These are phyloP conservation scores for Chaenogobius annularis DNA, from an alignment of 2,113 vertebrate species.

Conservation along the genomic window DNA sequence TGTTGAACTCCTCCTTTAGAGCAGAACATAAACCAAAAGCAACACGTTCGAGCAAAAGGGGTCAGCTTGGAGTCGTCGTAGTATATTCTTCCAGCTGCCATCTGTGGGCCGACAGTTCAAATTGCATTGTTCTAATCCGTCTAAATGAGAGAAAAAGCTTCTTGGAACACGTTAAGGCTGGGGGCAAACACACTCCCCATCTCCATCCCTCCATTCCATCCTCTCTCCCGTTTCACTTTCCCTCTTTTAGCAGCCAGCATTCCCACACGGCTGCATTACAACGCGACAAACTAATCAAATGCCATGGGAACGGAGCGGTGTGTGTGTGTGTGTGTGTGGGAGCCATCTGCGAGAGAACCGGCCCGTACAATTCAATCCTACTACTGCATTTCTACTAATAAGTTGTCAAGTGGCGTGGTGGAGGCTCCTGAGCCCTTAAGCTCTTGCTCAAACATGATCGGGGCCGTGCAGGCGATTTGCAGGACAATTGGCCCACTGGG, in stretches of 20 bases:
- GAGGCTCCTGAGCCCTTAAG: conserved; percentile 65
- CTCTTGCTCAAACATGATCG: conserved; percentile 79
- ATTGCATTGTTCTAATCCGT: conserved; percentile 35
- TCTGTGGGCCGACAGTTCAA: conserved; percentile 33
- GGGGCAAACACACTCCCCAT: conserved; percentile 3
- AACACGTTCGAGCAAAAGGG: not conserved
- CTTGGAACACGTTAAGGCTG: conserved; percentile 30
- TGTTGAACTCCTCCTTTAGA: not conserved
- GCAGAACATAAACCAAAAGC: conserved; percentile 4
- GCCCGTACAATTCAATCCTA: conserved; percentile 11
- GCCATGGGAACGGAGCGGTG: conserved; percentile 58
- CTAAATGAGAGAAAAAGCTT: conserved; percentile 41
- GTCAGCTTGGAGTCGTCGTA: conserved; percentile 3
- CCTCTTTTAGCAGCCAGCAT: conserved; percentile 52
- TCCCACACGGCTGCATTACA: conserved; percentile 49
- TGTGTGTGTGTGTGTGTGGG: conserved; percentile 21
- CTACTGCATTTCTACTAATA: conserved; percentile 64
- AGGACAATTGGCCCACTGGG: conserved; percentile 85
- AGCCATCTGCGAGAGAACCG: conserved; percentile 47
- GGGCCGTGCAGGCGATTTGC: conserved; percentile 83
- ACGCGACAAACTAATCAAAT: conserved; percentile 64
- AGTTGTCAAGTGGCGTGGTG: conserved; percentile 61
- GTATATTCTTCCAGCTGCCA: conserved; percentile 17
- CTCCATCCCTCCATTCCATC: conserved; percentile 23
- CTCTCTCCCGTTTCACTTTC: conserved; percentile 32